These are phyloP conservation scores for Agrilus biguttatus DNA, from an alignment of 2,888 invertebrate species.

Conservation along the genomic window DNA sequence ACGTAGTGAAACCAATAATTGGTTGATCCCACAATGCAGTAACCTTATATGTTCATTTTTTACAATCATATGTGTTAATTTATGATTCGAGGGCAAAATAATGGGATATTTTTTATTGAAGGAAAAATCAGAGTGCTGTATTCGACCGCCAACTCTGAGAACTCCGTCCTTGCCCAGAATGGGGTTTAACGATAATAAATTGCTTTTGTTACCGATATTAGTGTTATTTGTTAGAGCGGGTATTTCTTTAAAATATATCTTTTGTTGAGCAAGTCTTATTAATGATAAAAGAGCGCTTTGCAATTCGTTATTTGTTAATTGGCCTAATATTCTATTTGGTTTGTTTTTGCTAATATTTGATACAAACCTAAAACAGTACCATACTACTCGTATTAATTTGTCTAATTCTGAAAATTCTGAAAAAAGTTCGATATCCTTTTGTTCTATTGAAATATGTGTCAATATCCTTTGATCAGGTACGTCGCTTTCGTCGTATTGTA, in stretches of 20 bases:
- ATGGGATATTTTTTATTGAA: slow-evolving; percentile 4
- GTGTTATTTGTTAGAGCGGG: too few relatives aligned
- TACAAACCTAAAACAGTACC: slow-evolving; percentile 4
- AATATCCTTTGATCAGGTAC: neutral
- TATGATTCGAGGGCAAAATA: neutral
- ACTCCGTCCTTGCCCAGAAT: too few relatives aligned
- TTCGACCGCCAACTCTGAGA: too few relatives aligned
- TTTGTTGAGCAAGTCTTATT: too few relatives aligned
- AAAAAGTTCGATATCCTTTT: neutral
- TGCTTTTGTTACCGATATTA: too few relatives aligned
- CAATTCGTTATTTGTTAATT: too few relatives aligned
- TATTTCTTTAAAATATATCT: neutral
- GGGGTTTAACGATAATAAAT: too few relatives aligned
- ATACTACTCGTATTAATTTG: slow-evolving; percentile 4
- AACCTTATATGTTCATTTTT: neutral
- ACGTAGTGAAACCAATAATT: neutral
- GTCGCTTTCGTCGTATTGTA: too few relatives aligned
- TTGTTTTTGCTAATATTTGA: neutral
- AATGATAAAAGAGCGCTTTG: too few relatives aligned
- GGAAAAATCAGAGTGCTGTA: neutral
- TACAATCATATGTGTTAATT: slow-evolving; percentile 1
- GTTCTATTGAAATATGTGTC: neutral
- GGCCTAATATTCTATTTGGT: too few relatives aligned
- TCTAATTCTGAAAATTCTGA: neutral
- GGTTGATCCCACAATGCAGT: neutral